Conservation (phyloP, 2,797 vertebrate species). For the Sebastes hubbsi region DNA sequence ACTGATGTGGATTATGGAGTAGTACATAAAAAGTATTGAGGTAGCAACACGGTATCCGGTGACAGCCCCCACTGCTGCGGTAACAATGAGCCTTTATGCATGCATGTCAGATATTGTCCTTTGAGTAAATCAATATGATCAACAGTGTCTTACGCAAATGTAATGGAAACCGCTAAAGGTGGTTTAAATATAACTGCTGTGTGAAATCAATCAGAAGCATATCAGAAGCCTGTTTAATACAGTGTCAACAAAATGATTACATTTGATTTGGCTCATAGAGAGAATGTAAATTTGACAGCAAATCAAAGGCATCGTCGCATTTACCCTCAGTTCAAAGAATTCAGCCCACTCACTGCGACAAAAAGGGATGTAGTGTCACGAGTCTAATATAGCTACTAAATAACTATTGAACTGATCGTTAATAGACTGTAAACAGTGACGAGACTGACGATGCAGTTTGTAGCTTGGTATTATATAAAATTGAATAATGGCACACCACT, state of each 20-base stretch:
- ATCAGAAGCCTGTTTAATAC: not conserved
- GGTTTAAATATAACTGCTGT: not conserved
- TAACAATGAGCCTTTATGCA: not conserved
- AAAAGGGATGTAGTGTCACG: not conserved
- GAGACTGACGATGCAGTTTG: not conserved
- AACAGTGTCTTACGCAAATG: not conserved
- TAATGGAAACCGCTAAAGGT: not conserved
- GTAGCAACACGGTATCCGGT: not conserved
- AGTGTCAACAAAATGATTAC: not conserved
- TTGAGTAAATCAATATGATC: conserved; percentile 5
- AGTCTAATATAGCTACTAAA: accelerated
- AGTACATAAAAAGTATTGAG: conserved; percentile 22
- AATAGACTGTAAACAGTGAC: not conserved
- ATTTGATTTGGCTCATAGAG: not conserved
- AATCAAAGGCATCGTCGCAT: not conserved
- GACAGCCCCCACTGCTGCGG: not conserved
- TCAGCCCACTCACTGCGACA: not conserved
- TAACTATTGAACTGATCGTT: not conserved
- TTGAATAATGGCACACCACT: not conserved
- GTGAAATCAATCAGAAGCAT: not conserved
- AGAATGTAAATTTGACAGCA: not conserved
- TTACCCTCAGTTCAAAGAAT: not conserved
- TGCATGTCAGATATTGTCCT: not conserved
- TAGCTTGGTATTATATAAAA: not conserved
- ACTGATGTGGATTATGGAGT: not conserved